Evolutionary conservation across 2,888 invertebrate species (phyloP).

Genomic region (Hoplodrina ambigua): DNA sequence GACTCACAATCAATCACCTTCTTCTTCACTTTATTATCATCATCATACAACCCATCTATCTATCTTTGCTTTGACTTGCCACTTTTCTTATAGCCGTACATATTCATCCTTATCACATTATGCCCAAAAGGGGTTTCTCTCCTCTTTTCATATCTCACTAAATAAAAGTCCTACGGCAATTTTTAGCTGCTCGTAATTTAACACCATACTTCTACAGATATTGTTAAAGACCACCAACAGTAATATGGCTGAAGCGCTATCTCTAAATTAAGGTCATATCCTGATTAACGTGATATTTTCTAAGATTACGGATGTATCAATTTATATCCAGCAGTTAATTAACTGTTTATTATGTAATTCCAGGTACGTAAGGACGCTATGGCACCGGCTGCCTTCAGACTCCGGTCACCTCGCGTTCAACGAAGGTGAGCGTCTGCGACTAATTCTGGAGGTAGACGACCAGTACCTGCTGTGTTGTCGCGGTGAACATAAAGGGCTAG

Average conservation of each 20-base stretch:
- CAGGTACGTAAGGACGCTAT: conserved; percentile 93
- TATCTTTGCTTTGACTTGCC: neutral
- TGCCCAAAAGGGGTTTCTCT: neutral
- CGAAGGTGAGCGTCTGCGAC: conserved; percentile 93
- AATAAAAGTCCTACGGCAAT: neutral
- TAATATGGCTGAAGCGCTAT: neutral
- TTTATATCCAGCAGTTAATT: conserved; percentile 9
- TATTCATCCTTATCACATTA: neutral
- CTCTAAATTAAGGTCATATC: conserved; percentile 37
- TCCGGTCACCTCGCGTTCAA: conserved; percentile 94
- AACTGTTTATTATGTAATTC: conserved; percentile 15
- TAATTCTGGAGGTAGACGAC: conserved; percentile 94
- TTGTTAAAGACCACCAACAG: neutral
- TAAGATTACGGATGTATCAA: conserved; percentile 19
- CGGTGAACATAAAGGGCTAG: conserved; percentile 94
- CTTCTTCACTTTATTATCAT: neutral
- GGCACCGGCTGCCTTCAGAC: conserved; percentile 94
- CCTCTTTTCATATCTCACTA: neutral
- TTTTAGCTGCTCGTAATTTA: neutral
- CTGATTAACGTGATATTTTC: conserved; percentile 17
- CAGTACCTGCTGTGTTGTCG: conserved; percentile 94
- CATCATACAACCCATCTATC: neutral
- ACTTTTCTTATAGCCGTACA: too few species aligned
- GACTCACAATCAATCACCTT: neutral
- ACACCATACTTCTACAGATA: neutral